Percentiles rank a stretch among this genome's conserved stretches.
Evolutionary conservation across 2,888 invertebrate genomes (phyloP).

Genomic region (Augiades crinisus): DNA sequence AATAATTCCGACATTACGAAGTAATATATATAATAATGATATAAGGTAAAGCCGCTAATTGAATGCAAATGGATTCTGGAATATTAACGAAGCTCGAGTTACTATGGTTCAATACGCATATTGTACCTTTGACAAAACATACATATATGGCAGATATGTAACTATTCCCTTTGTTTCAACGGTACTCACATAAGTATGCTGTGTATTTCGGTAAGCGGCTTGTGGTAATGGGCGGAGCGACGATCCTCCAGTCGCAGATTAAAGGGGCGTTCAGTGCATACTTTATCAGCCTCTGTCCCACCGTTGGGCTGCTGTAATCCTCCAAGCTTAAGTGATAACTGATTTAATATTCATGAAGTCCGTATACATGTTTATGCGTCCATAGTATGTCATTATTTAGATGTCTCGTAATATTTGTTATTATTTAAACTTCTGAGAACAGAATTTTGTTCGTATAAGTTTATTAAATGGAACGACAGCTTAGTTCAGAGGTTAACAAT

Average conservation of each 20-base stretch:
- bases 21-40: too few species aligned
- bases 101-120: not conserved
- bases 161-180: too few species aligned
- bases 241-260: constrained; percentile 62
- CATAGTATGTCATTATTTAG: too few species aligned
- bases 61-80: not conserved
- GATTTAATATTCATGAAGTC: constrained; percentile 3
- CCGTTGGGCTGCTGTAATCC: constrained; percentile 18
- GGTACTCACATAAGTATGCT: constrained; percentile 6
- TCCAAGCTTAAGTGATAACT: constrained; percentile 13
- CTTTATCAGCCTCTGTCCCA: constrained; percentile 62
- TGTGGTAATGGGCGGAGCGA: constrained; percentile 61
- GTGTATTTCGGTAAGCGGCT: constrained; percentile 48
- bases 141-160: too few species aligned
- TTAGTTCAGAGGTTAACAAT: too few species aligned
- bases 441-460: too few species aligned
- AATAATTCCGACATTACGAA: too few species aligned
- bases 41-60: not conserved
- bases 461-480: too few species aligned
- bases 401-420: too few species aligned
- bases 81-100: constrained; percentile 10
- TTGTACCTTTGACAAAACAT: too few species aligned
- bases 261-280: constrained; percentile 70
- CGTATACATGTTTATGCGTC: constrained; percentile 28
- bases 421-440: too few species aligned